Evolutionary conservation across 2,888 invertebrate genomes (phyloP).

Genomic region (Cremastinae sp.): DNA sequence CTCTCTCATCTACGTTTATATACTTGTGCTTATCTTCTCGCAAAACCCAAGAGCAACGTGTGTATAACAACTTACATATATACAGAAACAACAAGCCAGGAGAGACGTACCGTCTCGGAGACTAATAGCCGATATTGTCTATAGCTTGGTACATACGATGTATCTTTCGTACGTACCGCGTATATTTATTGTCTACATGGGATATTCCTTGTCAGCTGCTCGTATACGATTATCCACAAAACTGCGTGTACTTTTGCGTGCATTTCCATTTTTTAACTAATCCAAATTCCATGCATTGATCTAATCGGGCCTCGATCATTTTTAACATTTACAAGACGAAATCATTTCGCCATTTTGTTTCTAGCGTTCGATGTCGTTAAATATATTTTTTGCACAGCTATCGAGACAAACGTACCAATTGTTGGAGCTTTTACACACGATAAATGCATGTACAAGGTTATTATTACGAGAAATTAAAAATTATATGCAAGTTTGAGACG

Average conservation of each 20-base stretch:
- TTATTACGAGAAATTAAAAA: not conserved
- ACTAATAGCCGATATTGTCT: constrained; percentile 23
- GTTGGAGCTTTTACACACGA: no score
- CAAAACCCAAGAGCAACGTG: constrained; percentile 24
- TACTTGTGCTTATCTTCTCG: constrained; percentile 27
- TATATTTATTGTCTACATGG: not conserved
- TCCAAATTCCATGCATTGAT: no score
- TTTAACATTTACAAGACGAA: no score
- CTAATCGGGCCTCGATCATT: no score
- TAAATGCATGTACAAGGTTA: no score
- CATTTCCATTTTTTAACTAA: no score
- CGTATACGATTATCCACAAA: no score
- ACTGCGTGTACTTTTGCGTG: no score
- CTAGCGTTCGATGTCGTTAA: no score
- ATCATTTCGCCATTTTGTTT: no score
- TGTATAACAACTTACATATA: constrained; percentile 1
- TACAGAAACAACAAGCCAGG: not conserved
- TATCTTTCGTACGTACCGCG: not conserved
- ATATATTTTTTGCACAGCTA: no score
- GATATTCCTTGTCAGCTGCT: not conserved
- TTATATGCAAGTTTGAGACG: not conserved
- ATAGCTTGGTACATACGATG: not conserved
- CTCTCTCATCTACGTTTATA: not conserved
- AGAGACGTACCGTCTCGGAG: constrained; percentile 26
- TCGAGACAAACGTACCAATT: no score